Evolutionary conservation across 1,140 invertebrate genomes (phyloP).

Genomic region (Odontomachus brunneus): DNA sequence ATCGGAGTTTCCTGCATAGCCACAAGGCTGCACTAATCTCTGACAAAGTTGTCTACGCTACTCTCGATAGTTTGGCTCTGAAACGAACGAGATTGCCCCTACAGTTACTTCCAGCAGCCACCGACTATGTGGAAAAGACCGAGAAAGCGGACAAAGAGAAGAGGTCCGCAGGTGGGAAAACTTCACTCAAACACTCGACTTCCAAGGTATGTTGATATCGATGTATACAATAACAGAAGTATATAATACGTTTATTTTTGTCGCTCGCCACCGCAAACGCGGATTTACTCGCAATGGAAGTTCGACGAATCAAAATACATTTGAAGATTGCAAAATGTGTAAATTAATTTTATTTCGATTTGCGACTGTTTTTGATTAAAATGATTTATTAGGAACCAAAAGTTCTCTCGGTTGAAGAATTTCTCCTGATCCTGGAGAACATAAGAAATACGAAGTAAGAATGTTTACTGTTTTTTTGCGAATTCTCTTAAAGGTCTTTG

Average conservation of each 20-base stretch:
- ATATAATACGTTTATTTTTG: not conserved
- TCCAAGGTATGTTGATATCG: slow-evolving; percentile 52
- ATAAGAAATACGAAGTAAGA: no score
- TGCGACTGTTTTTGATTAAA: no score
- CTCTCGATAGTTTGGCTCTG: slow-evolving; percentile 82
- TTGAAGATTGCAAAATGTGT: no score
- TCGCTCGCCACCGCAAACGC: no score
- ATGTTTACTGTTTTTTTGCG: no score
- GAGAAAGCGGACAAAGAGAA: slow-evolving; percentile 60
- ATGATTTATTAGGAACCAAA: not conserved
- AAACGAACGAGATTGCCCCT: slow-evolving; percentile 79
- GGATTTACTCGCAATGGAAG: not conserved
- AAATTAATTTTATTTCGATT: no score
- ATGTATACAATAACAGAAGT: not conserved
- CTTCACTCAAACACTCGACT: not conserved
- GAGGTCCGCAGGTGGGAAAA: slow-evolving; percentile 22
- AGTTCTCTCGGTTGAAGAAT: no score
- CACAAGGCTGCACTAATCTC: slow-evolving; percentile 52
- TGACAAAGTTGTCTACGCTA: slow-evolving; percentile 77
- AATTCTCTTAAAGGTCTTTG: not conserved
- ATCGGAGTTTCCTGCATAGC: slow-evolving; percentile 80
- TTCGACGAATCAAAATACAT: not conserved
- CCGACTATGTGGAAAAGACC: slow-evolving; percentile 60
- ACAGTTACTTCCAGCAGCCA: slow-evolving; percentile 75
- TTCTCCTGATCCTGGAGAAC: no score